These are phyloP conservation scores for honey bee (Apis mellifera) DNA, from an alignment of 1,140 invertebrate genomes.

Conservation along the genomic window Amel_HAv3.1 CM009935.2:1852501-1853000, in stretches of 20 bases:
- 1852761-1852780: not conserved
- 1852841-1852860: conserved; percentile 9
- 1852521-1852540: too few relatives aligned
- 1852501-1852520: too few relatives aligned
- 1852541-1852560: too few relatives aligned
- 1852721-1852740: too few relatives aligned
- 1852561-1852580: not conserved
- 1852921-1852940: conserved; percentile 25
- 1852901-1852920: not conserved
- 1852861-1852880: conserved; percentile 26
- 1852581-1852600: not conserved
- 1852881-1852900: conserved; percentile 1
- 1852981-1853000: conserved; percentile 45
- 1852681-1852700: not conserved
- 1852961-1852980: conserved; percentile 23
- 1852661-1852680: not conserved
- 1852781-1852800: conserved; percentile 1
- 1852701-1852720: conserved; percentile 28
- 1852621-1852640: not conserved
- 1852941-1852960: conserved; percentile 34
- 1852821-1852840: conserved; percentile 9
- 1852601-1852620: not conserved
- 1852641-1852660: not conserved
- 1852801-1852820: not conserved
- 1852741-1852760: too few relatives aligned